A percentile compares a stretch with the other conserved stretches of the same genome.
These are phyloP conservation scores for Idaea dimidiata DNA, from an alignment of 2,888 invertebrate species.

Conservation along the genomic window DNA sequence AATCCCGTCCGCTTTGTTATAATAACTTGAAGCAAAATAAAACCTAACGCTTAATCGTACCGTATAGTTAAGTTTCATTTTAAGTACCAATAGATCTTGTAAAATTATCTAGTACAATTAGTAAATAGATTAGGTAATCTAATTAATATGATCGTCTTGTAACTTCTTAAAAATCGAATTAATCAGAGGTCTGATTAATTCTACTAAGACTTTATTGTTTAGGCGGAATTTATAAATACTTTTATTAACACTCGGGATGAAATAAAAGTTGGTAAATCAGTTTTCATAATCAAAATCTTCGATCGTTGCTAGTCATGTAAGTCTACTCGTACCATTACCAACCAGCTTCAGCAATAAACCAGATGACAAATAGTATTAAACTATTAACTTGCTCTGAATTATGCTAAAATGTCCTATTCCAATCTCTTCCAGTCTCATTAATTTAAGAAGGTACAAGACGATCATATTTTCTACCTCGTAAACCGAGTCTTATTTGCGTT, in stretches of 20 bases:
- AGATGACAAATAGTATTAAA: conserved; percentile 54
- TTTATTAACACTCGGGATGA: background rate
- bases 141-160: too few species aligned
- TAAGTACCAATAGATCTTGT: too few species aligned
- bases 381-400: conserved; percentile 52
- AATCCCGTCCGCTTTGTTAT: conserved; percentile 16
- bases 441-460: conserved; percentile 52
- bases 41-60: background rate
- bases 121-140: too few species aligned
- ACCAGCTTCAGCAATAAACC: conserved; percentile 48
- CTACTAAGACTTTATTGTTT: too few species aligned
- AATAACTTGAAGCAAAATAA: conserved; percentile 7
- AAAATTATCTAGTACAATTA: too few species aligned
- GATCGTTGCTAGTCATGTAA: conserved; percentile 2
- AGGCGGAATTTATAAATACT: too few species aligned
- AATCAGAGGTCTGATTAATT: too few species aligned
- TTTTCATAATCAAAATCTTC: background rate
- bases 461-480: conserved; percentile 53
- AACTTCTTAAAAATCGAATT: too few species aligned
- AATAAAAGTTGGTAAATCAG: background rate
- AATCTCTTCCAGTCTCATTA: conserved; percentile 49
- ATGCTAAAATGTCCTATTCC: conserved; percentile 52
- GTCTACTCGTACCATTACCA: conserved; percentile 33
- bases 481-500: conserved; percentile 67
- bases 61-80: too few species aligned